Evolutionary conservation across 1,140 invertebrate genomes (phyloP), one percentile per base, ranked within the genome.

Genomic region (Theocolax elegans): DNA sequence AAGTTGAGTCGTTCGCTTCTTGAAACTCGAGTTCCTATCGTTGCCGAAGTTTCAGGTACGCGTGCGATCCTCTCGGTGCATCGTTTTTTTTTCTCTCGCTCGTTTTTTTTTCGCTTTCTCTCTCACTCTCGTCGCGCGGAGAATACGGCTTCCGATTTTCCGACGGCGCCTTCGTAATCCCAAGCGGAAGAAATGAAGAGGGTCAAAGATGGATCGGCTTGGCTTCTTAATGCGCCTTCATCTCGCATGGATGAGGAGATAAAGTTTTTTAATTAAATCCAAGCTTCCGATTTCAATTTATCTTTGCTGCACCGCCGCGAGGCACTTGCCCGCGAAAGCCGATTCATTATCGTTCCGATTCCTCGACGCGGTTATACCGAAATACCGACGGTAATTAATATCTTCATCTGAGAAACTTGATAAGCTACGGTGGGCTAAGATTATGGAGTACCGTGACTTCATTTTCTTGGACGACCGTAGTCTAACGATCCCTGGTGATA

Each of bases 201-300:
- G 58, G 65, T 58, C 46, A 44, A 46, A 27, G 46, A 67, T 12
- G 63, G 12, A 67, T 58, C 4, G 40, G 21, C 3, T 12, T 21
- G 42, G 42, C 49, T 17, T 58, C 53, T 53, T 66, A 71, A 74
- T 67, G 71, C 74, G 72, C 69, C n/a, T 78, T 74, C 70, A 74
- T 76, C 75, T 73, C 73, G 71, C 75, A 73, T 72, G 75, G 67
- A 73, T 64, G 56, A 35, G 63, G n/a, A 76, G 76, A 77, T 79
- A 79, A 80, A 79, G 75, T 80, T 80, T 81, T 81, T 81, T 79
- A 81, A 81, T 81, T 81, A 81, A 81, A 80, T 79, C 74, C 74
- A 49, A 74, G 75, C 77, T 76, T 79, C 76, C 75, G 79, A 80
- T 81, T 80, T 77, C 78, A 81, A 81, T 81, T 81, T 80, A 79